phyloP scores from a whole-genome alignment of 1,140 invertebrate species.

The Drosophila parabipectinata region DNA sequence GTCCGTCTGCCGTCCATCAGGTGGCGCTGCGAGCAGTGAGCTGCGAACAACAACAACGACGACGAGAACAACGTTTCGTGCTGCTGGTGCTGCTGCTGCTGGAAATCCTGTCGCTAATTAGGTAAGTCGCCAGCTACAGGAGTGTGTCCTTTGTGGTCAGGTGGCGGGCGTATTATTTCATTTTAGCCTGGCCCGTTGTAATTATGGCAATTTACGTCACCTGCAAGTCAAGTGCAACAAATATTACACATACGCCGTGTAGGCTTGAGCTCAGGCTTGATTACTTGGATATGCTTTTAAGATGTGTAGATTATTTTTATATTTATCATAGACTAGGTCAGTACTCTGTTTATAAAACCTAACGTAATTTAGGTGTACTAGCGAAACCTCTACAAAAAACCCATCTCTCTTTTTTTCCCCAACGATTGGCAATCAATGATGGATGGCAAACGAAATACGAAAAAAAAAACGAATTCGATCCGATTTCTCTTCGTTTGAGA shows the following conservation, averaged over 20 bases:
- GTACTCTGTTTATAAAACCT: too few species aligned
- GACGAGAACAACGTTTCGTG: slow-evolving; percentile 7
- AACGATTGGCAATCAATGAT: not conserved
- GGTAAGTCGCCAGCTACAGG: slow-evolving; percentile 53
- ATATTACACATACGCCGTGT: slow-evolving; percentile 57
- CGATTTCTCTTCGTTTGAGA: slow-evolving; percentile 61
- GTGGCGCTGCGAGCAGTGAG: slow-evolving; percentile 23
- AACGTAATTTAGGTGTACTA: too few species aligned
- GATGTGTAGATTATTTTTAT: too few species aligned
- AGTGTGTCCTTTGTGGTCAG: slow-evolving; percentile 28
- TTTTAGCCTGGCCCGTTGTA: slow-evolving; percentile 39
- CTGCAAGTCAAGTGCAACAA: slow-evolving; percentile 39
- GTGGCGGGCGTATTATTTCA: slow-evolving; percentile 59
- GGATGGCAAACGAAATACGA: not conserved
- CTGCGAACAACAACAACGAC: slow-evolving; percentile 11
- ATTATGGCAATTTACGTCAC: slow-evolving; percentile 65
- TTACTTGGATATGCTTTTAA: not conserved
- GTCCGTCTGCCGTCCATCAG: slow-evolving; percentile 41
- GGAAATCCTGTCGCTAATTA: slow-evolving; percentile 75
- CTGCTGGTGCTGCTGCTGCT: slow-evolving; percentile 51
- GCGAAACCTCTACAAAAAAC: not conserved
- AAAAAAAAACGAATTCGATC: slow-evolving; percentile 20
- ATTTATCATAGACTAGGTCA: too few species aligned
- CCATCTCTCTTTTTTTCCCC: not conserved
- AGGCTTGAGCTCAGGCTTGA: not conserved